phyloP scores from a whole-genome alignment of 1,140 invertebrate species.

The Anoplophora glabripennis region DNA sequence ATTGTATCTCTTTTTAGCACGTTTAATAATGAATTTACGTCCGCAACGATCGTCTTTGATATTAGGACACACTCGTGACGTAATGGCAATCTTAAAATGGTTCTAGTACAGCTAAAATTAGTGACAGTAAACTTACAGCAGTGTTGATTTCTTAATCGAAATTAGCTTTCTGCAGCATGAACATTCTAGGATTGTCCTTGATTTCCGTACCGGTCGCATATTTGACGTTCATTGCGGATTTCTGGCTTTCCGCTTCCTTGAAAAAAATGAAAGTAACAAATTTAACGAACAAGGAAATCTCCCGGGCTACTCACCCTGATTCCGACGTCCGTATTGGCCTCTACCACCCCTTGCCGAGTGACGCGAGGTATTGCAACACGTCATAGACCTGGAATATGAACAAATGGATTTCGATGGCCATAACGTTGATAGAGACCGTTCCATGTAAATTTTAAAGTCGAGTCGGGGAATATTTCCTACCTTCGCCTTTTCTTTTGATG shows the following conservation, averaged over 20 bases:
- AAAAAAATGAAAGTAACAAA: constrained; percentile 31
- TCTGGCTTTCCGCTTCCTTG: constrained; percentile 96
- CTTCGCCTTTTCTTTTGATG: no score
- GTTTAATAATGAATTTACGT: no score
- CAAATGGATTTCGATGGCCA: constrained; percentile 98
- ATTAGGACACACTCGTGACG: no score
- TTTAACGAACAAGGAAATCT: neutral
- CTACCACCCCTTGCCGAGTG: constrained; percentile 93
- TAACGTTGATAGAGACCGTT: no score
- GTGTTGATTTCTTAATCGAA: constrained; percentile 98
- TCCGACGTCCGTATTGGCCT: constrained; percentile 93
- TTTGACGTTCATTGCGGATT: constrained; percentile 93
- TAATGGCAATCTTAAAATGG: no score
- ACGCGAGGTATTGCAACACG: constrained; percentile 92
- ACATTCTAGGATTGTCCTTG: constrained; percentile 90
- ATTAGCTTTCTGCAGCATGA: constrained; percentile 90
- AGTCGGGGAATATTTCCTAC: no score
- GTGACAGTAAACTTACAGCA: constrained; percentile 63
- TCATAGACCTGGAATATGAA: constrained; percentile 98
- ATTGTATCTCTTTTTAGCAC: no score
- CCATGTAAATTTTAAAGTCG: no score
- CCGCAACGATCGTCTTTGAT: no score
- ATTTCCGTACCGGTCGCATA: constrained; percentile 95
- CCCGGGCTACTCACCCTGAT: constrained; percentile 63
- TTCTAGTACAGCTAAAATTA: no score